Conservation (phyloP, 2,888 invertebrate genomes). For the Biston stratarius region DNA sequence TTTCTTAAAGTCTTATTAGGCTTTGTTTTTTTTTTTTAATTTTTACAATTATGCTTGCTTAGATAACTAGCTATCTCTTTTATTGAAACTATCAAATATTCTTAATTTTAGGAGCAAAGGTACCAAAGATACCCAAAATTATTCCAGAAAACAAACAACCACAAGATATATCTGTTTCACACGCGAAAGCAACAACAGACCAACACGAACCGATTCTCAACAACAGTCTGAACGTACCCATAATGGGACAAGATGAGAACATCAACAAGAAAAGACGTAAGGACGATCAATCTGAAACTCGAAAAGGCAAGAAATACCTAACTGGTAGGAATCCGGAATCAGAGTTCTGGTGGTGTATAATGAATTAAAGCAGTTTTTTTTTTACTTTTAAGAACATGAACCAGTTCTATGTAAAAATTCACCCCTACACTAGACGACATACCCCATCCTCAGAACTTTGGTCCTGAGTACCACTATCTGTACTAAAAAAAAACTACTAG, state of each 20-base stretch:
- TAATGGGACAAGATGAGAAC: neutral
- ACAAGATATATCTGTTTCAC: neutral
- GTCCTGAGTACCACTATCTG: no score
- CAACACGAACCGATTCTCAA: neutral
- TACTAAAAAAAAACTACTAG: no score
- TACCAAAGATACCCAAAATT: neutral
- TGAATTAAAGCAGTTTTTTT: no score
- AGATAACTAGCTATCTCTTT: no score
- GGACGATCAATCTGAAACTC: neutral
- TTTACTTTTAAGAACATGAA: no score
- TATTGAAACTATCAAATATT: neutral
- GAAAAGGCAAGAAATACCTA: neutral
- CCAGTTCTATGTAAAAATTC: no score
- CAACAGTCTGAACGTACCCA: neutral
- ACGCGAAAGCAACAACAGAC: neutral
- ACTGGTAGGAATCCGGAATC: neutral
- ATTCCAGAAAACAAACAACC: neutral
- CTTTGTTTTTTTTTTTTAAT: no score
- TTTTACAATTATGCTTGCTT: no score
- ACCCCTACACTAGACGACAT: no score
- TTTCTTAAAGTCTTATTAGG: no score
- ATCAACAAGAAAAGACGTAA: neutral
- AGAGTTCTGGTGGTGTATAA: no score
- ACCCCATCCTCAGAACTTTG: no score
- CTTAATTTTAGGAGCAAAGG: neutral